Conservation (phyloP, 2,797 vertebrate species). For the Artibeus lituratus region DNA sequence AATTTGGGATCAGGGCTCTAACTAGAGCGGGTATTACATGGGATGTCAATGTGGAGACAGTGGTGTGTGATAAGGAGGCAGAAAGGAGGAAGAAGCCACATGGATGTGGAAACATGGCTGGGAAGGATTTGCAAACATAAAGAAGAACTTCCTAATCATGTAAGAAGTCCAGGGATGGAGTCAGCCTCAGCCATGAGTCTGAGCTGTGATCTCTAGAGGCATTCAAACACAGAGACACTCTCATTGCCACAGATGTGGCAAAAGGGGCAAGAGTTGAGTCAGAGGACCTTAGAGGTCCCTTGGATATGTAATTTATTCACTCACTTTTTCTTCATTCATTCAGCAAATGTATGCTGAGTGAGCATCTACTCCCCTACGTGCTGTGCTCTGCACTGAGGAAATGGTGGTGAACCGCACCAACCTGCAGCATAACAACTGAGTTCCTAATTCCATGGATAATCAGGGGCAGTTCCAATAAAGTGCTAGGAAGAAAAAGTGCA, state of each 20-base stretch:
- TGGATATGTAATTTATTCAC: neutral
- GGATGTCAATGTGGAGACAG: neutral
- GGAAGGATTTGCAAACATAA: neutral
- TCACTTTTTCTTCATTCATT: neutral
- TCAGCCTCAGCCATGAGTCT: neutral
- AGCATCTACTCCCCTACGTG: neutral
- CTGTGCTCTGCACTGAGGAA: neutral
- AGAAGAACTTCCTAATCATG: neutral
- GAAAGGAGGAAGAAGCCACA: neutral
- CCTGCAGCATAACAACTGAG: rapidly evolving
- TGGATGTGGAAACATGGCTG: neutral
- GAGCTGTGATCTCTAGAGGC: neutral
- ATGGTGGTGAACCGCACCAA: neutral
- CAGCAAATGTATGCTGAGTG: neutral
- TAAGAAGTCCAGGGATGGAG: neutral
- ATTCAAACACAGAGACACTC: neutral
- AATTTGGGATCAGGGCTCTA: neutral
- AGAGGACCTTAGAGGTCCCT: neutral
- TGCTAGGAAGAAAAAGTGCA: neutral
- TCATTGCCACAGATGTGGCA: neutral
- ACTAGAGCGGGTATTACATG: neutral
- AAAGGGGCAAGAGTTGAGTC: neutral
- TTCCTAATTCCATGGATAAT: too few relatives aligned
- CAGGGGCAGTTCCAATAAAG: neutral
- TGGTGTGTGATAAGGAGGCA: neutral